Base-by-base conservation (phyloP, 2,888 invertebrate species). In the Disparrhopalites patrizii region DNA sequence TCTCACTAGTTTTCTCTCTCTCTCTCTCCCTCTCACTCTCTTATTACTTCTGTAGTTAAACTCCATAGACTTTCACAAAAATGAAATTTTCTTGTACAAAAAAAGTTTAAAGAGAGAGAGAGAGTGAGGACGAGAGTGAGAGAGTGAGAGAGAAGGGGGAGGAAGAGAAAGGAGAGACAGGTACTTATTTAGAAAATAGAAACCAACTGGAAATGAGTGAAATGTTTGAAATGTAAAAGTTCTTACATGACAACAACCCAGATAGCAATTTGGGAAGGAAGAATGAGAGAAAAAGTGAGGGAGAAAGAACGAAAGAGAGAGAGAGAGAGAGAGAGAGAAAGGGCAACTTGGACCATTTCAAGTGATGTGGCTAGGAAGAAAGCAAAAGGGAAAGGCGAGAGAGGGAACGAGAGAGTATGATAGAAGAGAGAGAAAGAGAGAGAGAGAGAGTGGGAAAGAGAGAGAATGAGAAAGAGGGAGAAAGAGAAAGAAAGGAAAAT, bases 171-270 rank as follows among this genome's bases (percentile, higher is more conserved):
- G 20, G 33, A 31, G n/a, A 54, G 30, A n/a, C 54, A 54, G 54
- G 54, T 54, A 54, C 31, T 54, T 54, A 54, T 54, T 54, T 54
- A 54, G 54, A 54, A 28, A 54, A 20, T 54, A n/a, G 28, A 4
- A 15, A 5, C 20, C 25, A 4, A 3, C 10, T 50, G 2, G 25
- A 28, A 52, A 28, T n/a, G 52, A 30, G 30, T n/a, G 30, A 27
- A 31, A 54, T n/a, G 54, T 4, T 23, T 30, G 54, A 52, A 54
- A 54, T 54, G 54, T 23, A 47, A 47, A 47, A 47, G 47, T 47
- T n/a, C n/a, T n/a, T 47, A 8, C 47, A 47, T 47, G 25, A 47
- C 47, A 47, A 47, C 47, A 47, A 47, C 47, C 25, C 47, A 47
- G 47, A 47, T 47, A 47, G 47, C 47, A 47, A 47, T 47, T 47